phyloP scores from a whole-genome alignment of 2,797 vertebrate species.

The Arremon aurantiirostris region DNA sequence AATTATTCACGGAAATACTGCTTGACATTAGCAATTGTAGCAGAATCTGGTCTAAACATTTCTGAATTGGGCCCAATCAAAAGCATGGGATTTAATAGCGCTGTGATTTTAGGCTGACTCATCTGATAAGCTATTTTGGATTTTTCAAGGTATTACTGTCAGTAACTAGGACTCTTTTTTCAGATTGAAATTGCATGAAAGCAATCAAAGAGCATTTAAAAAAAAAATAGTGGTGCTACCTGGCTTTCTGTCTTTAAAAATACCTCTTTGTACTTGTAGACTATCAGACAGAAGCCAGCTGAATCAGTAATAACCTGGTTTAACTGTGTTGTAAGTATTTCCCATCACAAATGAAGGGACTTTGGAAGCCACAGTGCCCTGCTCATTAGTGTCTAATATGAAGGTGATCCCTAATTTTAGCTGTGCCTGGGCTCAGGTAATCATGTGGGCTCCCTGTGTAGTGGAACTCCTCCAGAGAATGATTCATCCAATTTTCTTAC shows the following conservation, averaged over 20 bases:
- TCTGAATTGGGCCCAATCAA: constrained; percentile 48
- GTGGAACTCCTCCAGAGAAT: neutral
- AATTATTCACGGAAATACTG: constrained; percentile 16
- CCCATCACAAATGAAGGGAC: neutral
- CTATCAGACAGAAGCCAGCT: neutral
- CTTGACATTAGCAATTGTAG: constrained; percentile 58
- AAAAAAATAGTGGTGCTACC: neutral
- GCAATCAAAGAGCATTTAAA: neutral
- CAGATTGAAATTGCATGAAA: neutral
- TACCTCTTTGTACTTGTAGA: neutral
- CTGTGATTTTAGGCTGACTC: constrained; percentile 58
- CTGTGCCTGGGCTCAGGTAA: neutral
- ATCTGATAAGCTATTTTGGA: constrained; percentile 53
- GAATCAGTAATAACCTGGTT: neutral
- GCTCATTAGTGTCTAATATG: neutral
- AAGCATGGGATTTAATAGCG: constrained; percentile 34
- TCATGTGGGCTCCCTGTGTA: neutral
- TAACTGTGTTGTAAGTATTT: neutral
- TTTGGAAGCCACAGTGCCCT: neutral
- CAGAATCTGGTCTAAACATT: constrained; percentile 55
- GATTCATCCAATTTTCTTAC: neutral
- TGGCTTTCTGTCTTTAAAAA: constrained; percentile 33
- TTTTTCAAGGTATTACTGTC: constrained; percentile 56
- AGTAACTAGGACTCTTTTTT: neutral
- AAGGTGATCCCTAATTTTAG: constrained; percentile 7